Conservation (phyloP, 2,888 invertebrate species). For the Cryptocephalus moraei region DNA sequence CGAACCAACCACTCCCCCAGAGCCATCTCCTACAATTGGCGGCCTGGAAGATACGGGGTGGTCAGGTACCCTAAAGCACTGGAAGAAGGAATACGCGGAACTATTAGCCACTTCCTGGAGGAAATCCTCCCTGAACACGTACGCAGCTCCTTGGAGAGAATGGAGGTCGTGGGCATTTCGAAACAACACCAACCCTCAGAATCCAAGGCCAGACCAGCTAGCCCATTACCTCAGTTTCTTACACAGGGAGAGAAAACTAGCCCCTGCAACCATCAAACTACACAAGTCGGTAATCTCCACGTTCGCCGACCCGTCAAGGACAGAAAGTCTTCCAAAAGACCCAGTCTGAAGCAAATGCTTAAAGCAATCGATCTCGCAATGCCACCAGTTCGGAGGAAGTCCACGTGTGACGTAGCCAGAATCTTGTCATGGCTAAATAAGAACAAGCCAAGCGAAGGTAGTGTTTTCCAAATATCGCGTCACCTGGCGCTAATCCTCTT, state of each 20-base stretch:
- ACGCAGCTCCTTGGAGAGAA: not conserved
- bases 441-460: too few species aligned
- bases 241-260: not conserved
- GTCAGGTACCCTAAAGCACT: too few species aligned
- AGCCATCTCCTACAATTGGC: too few species aligned
- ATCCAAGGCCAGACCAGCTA: not conserved
- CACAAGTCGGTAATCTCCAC: not conserved
- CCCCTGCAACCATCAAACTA: not conserved
- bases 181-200: not conserved
- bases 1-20: too few species aligned
- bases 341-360: not conserved
- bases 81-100: too few species aligned
- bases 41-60: too few species aligned
- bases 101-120: too few species aligned
- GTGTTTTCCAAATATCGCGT: too few species aligned
- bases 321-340: not conserved
- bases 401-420: slow-evolving; percentile 1
- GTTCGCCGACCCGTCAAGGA: not conserved
- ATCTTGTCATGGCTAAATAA: slow-evolving; percentile 1
- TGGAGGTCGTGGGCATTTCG: not conserved
- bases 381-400: not conserved
- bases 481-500: not conserved
- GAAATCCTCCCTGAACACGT: too few species aligned
- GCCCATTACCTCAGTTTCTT: not conserved
- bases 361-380: too few species aligned